Evolutionary conservation across 2,113 vertebrate genomes (phyloP).

Genomic region (Mobula hypostoma): DNA sequence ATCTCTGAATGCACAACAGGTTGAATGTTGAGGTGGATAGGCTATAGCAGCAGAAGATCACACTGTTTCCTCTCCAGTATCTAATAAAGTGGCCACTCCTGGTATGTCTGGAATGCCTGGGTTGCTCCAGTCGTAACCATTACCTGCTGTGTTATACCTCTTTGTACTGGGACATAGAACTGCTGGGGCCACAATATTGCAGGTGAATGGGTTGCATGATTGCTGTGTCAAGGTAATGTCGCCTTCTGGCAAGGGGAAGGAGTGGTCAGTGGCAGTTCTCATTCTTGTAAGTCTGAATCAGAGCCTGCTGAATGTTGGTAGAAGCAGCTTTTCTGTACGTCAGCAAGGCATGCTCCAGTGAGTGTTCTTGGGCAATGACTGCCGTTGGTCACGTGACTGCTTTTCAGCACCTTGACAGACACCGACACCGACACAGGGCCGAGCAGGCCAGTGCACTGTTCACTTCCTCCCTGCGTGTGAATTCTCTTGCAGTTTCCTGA

Average conservation of each 20-base stretch:
- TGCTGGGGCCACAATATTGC: neutral
- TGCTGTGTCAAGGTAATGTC: neutral
- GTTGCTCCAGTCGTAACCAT: too few species aligned
- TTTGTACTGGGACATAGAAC: neutral
- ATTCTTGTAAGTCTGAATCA: neutral
- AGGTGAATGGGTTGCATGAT: too few species aligned
- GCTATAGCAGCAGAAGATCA: too few species aligned
- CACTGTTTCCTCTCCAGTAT: too few species aligned
- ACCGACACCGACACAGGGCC: neutral
- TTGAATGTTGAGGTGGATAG: too few species aligned
- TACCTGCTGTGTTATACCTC: neutral
- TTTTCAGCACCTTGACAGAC: neutral
- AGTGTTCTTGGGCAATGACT: too few species aligned
- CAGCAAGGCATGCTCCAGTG: too few species aligned
- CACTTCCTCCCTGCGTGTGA: neutral
- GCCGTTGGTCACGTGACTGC: too few species aligned
- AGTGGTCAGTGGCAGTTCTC: too few species aligned
- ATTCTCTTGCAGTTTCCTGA: neutral
- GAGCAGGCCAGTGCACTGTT: neutral
- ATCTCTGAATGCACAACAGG: too few species aligned
- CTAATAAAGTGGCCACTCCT: too few species aligned
- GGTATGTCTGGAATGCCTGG: too few species aligned
- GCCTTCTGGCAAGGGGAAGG: neutral
- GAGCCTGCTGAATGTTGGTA: neutral
- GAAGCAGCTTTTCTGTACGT: neutral